Evolutionary conservation across 2,113 vertebrate species (phyloP), one percentile per base, ranked within the genome.

Genomic region (Megatriorchis doriae): DNA sequence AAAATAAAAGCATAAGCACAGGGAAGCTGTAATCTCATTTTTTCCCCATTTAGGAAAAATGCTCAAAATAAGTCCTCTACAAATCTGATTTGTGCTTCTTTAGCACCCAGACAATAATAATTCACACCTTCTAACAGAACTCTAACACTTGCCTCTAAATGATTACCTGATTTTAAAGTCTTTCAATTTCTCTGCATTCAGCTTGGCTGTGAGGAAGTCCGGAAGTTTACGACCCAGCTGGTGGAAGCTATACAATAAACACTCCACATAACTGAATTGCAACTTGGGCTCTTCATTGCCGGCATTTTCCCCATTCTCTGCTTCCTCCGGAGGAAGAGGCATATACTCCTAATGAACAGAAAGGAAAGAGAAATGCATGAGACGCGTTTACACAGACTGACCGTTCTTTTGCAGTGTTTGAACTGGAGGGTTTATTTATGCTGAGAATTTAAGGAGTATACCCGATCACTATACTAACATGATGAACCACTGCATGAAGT

Each of bases 191-290:
- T 99, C 99, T 20, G 99, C 98, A 52, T 99, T 99, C 94, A 99
- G 98, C 97, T 99, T 99, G 93, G 99, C 99, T 16, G 99, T 99
- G 55, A 99, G 99, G 95, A 99, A 99, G 96, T 99, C 99, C 1
- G 99, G 99, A 91, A 99, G 98, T 93, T 99, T 99, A 97, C 99
- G 99, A 26, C 99, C 99, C 68, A 99, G 98, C 96, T 99, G 99
- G 96, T 99, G 99, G 97, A 99, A 99, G 90, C 99, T 98, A 38
- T 98, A 99, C 40, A 99, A 97, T 21, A 99, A 98, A 98, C 99
- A 99, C 86, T 99, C 99, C 73, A 99, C 99, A 7, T 99, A 99
- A 95, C 99, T 99, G 98, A 99, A 99, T 26, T 99, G 99, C 22
- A 99, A 88, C 96, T 99, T 99, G 65, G 99, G 99, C 77, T 99